A percentile compares a stretch with the other conserved stretches of the same genome.
These are phyloP conservation scores for Nebria salina DNA, from an alignment of 2,888 invertebrate genomes.

Conservation along the genomic window DNA sequence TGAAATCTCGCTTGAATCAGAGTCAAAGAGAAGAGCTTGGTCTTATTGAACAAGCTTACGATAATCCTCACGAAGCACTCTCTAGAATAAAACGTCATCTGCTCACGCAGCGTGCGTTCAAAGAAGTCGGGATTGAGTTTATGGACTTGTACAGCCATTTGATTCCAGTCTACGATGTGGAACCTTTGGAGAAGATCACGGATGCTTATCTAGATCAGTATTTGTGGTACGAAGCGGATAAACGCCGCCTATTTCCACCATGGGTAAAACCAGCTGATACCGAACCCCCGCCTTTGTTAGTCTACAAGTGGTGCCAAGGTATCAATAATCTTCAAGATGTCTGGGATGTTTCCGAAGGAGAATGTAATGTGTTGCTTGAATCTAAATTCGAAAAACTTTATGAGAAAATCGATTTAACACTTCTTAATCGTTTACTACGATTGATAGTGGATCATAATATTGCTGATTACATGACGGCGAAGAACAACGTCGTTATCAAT, in stretches of 20 bases:
- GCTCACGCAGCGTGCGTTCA: conserved; percentile 96
- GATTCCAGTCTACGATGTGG: conserved; percentile 99
- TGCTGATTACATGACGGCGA: conserved; percentile 99
- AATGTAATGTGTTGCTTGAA: conserved; percentile 97
- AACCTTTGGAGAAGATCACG: conserved; percentile 98
- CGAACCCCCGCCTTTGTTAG: conserved; percentile 90
- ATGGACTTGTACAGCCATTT: conserved; percentile 99
- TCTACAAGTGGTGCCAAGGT: conserved; percentile 99
- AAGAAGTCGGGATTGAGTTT: conserved; percentile 99
- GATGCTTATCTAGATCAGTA: conserved; percentile 99
- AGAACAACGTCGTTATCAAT: conserved; percentile 99
- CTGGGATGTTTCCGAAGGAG: conserved; percentile 98
- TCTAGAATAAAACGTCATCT: conserved; percentile 99
- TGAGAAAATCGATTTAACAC: conserved; percentile 98
- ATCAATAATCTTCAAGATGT: conserved; percentile 98
- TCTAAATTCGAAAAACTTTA: conserved; percentile 98
- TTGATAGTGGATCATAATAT: conserved; percentile 99
- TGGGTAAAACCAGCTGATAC: conserved; percentile 99
- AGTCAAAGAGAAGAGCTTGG: conserved; percentile 98
- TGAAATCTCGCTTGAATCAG: conserved; percentile 97
- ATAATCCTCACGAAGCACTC: conserved; percentile 99
- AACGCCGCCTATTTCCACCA: conserved; percentile 93
- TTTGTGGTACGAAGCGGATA: conserved; percentile 99
- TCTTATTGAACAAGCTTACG: conserved; percentile 99
- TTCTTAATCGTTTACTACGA: conserved; percentile 93